Evolutionary conservation across 2,113 vertebrate species (phyloP), one percentile per base, ranked within the genome.

Genomic region (Oreochromis niloticus): DNA sequence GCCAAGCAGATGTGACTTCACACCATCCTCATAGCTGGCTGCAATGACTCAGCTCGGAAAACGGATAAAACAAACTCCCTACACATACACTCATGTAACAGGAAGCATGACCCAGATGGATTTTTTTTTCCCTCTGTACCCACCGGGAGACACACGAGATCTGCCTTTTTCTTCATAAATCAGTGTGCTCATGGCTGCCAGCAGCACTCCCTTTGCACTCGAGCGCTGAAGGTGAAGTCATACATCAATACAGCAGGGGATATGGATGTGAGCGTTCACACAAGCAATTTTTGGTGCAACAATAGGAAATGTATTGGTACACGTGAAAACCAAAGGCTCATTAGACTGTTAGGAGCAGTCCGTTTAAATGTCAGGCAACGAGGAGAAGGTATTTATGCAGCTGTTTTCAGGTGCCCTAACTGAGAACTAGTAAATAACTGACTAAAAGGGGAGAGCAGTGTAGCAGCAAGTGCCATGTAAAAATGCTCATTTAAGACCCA

Each of bases 21-120:
- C 89, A 86, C 87, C 78, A 9, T 91, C 83, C 80, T 86, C 84
- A 68, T 82, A 82, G 55, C 86, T 80, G 80, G 84, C 87, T 92
- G 89, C 87, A 86, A 34, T 95, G 95, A 96, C 93, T 95, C 94
- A 94, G 94, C 94, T 91, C 32, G 84, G 63, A 87, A 78, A 88
- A 92, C 24, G 24, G 66, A 89, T 86, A 83, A 88, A 85, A 87
- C 83, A 63, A 90, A 82, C 82, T 84, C 83, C 83, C 59, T 43
- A 82, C 75, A 85, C 87, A 90, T 41, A 73, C 55, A 85, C 36
- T 55, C 71, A 55, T 71, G 43, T 50, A 78, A 93, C 90, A 92
- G 92, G 85, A 92, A 91, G 85, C 32, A 63, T 59, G 88, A 88
- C 93, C 92, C 92, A 92, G 82, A 94, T 92, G 88, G 89, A 94